Conservation (phyloP, 2,113 vertebrate genomes). For the Uria aalge region DNA sequence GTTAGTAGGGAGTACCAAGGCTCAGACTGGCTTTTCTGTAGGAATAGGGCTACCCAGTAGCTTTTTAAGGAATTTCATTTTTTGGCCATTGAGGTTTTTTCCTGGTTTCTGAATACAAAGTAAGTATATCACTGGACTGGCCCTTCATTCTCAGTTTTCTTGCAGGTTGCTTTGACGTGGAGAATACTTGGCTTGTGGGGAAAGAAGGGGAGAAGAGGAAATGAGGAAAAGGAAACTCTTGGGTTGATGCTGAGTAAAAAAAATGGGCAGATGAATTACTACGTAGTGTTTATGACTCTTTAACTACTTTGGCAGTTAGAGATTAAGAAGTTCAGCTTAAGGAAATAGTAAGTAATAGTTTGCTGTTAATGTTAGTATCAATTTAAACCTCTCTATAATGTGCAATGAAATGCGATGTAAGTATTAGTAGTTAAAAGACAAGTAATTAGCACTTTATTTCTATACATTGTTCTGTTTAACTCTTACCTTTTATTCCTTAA, state of each 20-base stretch:
- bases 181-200: background rate
- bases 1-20: background rate
- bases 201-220: conserved; percentile 25
- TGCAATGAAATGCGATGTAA: background rate
- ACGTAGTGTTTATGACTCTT: background rate
- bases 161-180: conserved; percentile 3
- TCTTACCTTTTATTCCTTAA: background rate
- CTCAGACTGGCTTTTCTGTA: background rate
- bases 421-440: background rate
- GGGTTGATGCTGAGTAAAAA: conserved; percentile 18
- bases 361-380: background rate
- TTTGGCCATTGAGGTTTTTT: background rate
- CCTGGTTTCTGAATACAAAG: background rate
- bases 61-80: background rate
- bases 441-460: background rate
- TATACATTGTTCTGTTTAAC: background rate
- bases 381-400: background rate
- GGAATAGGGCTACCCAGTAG: background rate
- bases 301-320: conserved; percentile 22
- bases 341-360: conserved; percentile 38
- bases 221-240: conserved; percentile 16
- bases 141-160: conserved; percentile 27
- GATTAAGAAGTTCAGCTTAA: conserved; percentile 23
- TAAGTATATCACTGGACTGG: background rate
- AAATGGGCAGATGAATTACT: conserved; percentile 12